Evolutionary conservation across 30 jellyfish, hydroid and myxozoan species (phyloP).

Genomic region (Turritopsis rubra): DNA sequence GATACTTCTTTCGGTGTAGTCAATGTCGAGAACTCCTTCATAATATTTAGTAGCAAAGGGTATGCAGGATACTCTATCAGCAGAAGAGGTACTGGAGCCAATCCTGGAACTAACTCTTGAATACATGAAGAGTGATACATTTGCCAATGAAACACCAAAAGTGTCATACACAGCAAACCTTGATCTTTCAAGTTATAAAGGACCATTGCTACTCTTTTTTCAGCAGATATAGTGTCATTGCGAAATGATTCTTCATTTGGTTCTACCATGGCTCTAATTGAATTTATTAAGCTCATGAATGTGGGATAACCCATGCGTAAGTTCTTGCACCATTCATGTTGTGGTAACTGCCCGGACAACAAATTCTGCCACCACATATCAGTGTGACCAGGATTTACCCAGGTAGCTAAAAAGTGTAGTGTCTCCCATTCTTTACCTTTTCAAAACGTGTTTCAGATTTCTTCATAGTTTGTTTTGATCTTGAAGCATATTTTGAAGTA

Average conservation of each 20-base stretch:
- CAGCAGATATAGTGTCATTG: slow-evolving; percentile 18
- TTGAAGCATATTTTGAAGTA: too few relatives aligned
- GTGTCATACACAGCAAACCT: slow-evolving; percentile 34
- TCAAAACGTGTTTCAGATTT: too few relatives aligned
- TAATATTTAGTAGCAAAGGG: background rate
- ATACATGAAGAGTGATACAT: background rate
- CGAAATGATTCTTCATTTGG: background rate
- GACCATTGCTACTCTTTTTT: slow-evolving; percentile 27
- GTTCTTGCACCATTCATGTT: slow-evolving; percentile 23
- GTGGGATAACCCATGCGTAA: slow-evolving; percentile 1
- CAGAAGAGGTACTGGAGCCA: slow-evolving; percentile 45
- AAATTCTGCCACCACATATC: slow-evolving; percentile 48
- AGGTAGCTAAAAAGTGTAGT: too few relatives aligned
- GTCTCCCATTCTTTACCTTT: too few relatives aligned
- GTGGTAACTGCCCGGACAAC: slow-evolving; percentile 15
- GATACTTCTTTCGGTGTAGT: too few relatives aligned
- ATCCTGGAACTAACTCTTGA: slow-evolving; percentile 41
- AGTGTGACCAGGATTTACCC: slow-evolving; percentile 50
- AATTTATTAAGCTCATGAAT: slow-evolving; percentile 18
- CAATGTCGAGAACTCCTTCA: too few relatives aligned
- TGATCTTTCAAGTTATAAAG: slow-evolving; percentile 30
- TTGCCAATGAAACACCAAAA: slow-evolving; percentile 29
- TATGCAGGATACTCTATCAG: slow-evolving; percentile 72
- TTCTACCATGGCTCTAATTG: background rate
- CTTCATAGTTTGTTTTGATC: too few relatives aligned